Evolutionary conservation across 2,888 invertebrate genomes (phyloP).

Genomic region (Osmoderma eremita): DNA sequence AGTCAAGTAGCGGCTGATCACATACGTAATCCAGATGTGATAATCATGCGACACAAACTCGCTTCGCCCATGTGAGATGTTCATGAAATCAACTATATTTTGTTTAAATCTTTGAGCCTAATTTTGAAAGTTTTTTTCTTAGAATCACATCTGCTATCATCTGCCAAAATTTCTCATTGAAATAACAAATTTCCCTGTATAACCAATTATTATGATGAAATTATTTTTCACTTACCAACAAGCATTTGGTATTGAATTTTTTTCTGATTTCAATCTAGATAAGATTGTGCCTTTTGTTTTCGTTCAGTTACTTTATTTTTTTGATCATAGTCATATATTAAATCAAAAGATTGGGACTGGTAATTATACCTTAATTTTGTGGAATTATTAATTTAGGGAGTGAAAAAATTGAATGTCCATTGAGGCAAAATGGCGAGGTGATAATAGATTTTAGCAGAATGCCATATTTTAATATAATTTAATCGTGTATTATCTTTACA

Average conservation of each 20-base stretch:
- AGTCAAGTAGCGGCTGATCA: no score
- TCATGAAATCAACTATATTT: no score
- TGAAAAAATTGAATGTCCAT: constrained; percentile 32
- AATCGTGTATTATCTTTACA: constrained; percentile 24
- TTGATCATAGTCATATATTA: constrained; percentile 1
- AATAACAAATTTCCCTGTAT: no score
- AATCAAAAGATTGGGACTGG: constrained; percentile 20
- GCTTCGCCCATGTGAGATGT: no score
- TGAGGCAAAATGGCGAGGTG: constrained; percentile 26
- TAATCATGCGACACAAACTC: no score
- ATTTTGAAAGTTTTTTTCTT: no score
- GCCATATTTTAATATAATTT: constrained; percentile 37
- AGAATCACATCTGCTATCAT: no score
- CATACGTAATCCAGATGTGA: no score
- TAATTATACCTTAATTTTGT: not conserved
- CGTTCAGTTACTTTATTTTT: constrained; percentile 18
- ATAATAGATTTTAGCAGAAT: constrained; percentile 22
- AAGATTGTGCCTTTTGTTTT: constrained; percentile 21
- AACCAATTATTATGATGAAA: no score
- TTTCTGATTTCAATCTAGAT: not conserved
- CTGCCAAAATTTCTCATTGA: no score
- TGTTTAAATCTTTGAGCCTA: no score
- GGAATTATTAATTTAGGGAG: constrained; percentile 16
- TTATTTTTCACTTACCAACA: constrained; percentile 16
- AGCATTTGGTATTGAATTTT: not conserved